Evolutionary conservation across 2,797 vertebrate genomes (phyloP).

Genomic region (Halcyon leucocephala): DNA sequence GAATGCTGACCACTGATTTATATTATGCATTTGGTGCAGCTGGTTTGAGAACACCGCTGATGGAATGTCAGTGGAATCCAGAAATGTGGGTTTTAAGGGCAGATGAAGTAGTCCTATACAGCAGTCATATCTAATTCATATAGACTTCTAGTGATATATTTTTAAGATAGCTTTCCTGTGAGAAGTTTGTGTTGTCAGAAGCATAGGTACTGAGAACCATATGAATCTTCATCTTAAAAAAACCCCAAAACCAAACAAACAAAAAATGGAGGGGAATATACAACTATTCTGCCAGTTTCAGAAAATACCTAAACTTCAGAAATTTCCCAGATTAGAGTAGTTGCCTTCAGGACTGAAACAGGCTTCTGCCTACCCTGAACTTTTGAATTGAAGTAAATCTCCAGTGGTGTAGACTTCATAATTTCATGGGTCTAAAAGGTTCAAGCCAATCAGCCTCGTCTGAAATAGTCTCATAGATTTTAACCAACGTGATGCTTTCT

Average conservation of each 20-base stretch:
- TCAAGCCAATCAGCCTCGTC: not conserved
- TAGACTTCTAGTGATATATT: not conserved
- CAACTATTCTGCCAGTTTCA: not conserved
- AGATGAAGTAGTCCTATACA: not conserved
- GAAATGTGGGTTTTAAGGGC: not conserved
- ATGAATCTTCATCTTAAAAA: not conserved
- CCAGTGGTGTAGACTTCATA: not conserved
- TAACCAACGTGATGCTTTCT: accelerated
- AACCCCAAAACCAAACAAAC: not conserved
- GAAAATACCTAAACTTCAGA: not conserved
- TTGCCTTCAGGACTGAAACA: not conserved
- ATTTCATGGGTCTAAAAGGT: not conserved
- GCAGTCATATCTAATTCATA: not conserved
- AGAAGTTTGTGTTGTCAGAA: not conserved
- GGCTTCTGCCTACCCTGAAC: not conserved
- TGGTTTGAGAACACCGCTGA: not conserved
- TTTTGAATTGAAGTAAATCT: not conserved
- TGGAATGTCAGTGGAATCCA: not conserved
- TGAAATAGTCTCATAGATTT: not conserved
- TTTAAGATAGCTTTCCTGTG: not conserved
- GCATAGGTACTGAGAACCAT: not conserved
- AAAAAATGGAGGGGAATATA: not conserved
- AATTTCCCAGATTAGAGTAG: not conserved
- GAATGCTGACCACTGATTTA: accelerated
- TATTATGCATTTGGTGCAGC: not conserved